Conservation (phyloP, 2,888 invertebrate genomes). For the Neuroscelio doddi region DNA sequence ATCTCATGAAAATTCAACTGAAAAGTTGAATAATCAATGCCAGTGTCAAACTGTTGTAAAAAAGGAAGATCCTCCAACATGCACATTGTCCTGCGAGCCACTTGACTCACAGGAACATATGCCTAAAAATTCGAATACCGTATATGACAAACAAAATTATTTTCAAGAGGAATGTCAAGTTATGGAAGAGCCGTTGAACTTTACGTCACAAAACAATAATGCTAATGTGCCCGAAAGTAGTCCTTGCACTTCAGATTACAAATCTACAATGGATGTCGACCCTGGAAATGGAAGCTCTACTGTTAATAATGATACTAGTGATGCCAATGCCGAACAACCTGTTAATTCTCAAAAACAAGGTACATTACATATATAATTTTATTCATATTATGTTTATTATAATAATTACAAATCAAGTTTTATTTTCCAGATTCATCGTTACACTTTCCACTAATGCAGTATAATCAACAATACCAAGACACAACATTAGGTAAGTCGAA, state of each 20-base stretch:
- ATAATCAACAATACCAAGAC: conserved; percentile 55
- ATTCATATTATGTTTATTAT: neutral
- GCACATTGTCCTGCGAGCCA: conserved; percentile 20
- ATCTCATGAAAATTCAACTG: conserved; percentile 38
- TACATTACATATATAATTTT: conserved; percentile 2
- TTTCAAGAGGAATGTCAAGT: conserved; percentile 25
- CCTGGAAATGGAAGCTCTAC: conserved; percentile 4
- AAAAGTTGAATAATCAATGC: conserved; percentile 21
- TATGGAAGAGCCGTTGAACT: conserved; percentile 46
- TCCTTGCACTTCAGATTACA: conserved; percentile 24
- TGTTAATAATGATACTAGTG: no score
- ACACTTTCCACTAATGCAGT: conserved; percentile 55
- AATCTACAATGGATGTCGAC: conserved; percentile 27
- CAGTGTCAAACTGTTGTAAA: conserved; percentile 27
- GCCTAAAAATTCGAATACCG: conserved; percentile 20
- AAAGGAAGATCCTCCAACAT: conserved; percentile 17
- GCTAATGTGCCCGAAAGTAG: conserved; percentile 23
- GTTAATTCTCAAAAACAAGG: conserved; percentile 27
- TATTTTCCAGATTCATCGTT: conserved; percentile 50
- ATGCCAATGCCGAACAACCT: conserved; percentile 21
- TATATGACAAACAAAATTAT: conserved; percentile 14
- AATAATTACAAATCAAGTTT: neutral
- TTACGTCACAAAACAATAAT: conserved; percentile 28
- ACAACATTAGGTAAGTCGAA: conserved; percentile 57
- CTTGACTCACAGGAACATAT: conserved; percentile 16